phyloP scores from a whole-genome alignment of 2,888 invertebrate genomes.

The Zelleria hepariella region DNA sequence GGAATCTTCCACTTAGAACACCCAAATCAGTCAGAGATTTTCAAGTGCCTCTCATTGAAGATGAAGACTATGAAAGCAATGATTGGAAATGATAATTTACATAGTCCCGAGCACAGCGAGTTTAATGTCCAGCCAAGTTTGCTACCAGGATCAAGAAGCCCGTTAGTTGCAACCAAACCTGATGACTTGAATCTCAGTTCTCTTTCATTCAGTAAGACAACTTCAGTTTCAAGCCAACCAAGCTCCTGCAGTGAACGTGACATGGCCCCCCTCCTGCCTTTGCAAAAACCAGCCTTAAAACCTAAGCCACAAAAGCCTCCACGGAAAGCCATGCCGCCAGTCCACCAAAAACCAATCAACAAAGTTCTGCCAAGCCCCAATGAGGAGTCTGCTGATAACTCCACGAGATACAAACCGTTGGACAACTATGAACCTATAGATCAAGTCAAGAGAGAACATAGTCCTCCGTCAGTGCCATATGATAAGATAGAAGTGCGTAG shows the following conservation, averaged over 20 bases:
- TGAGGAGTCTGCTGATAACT: conserved; percentile 57
- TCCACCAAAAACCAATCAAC: conserved; percentile 34
- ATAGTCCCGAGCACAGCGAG: conserved; percentile 79
- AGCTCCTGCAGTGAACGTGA: conserved; percentile 50
- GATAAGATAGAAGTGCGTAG: conserved; percentile 83
- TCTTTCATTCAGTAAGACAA: conserved; percentile 51
- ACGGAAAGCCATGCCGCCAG: conserved; percentile 65
- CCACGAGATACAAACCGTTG: conserved; percentile 65
- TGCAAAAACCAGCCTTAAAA: conserved; percentile 71
- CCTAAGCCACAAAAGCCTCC: conserved; percentile 76
- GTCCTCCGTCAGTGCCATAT: conserved; percentile 70
- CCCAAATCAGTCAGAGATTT: conserved; percentile 86
- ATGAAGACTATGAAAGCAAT: conserved; percentile 91
- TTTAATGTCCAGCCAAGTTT: conserved; percentile 79
- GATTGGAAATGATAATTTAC: conserved; percentile 77
- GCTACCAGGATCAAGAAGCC: conserved; percentile 87
- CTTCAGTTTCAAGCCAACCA: conserved; percentile 55
- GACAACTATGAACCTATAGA: conserved; percentile 67
- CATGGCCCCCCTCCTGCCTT: conserved; percentile 41
- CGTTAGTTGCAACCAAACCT: conserved; percentile 76
- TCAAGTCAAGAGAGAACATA: conserved; percentile 59
- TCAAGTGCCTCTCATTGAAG: conserved; percentile 83
- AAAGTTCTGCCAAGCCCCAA: conserved; percentile 49
- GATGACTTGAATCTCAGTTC: conserved; percentile 62
- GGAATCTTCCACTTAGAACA: conserved; percentile 86